A percentile compares a stretch with the other conserved stretches of the same genome.
phyloP scores from a whole-genome alignment of 2,888 invertebrate species.

The Deilephila elpenor region DNA sequence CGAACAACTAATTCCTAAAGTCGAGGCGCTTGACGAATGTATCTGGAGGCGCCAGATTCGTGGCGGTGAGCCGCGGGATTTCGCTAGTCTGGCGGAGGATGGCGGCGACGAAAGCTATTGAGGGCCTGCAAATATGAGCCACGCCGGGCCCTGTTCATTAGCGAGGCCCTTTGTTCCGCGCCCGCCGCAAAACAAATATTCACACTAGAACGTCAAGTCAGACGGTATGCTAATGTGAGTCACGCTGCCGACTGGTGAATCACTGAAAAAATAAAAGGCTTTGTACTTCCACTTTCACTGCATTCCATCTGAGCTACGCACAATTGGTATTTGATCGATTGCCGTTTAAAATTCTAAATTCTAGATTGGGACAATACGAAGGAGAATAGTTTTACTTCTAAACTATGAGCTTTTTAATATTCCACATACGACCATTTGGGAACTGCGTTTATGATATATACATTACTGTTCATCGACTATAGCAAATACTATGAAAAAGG shows the following conservation, averaged over 20 bases:
- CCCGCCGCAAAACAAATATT: constrained; percentile 50
- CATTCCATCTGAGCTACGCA: background rate
- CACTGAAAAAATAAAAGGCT: background rate
- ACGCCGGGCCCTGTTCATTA: constrained; percentile 54
- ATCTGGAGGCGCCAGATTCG: background rate
- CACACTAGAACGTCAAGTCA: constrained; percentile 17
- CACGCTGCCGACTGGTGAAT: constrained; percentile 6
- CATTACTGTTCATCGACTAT: no score
- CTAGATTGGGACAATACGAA: no score
- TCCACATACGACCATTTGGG: no score
- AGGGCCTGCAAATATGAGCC: constrained; percentile 48
- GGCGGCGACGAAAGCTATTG: constrained; percentile 40
- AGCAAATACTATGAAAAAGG: no score
- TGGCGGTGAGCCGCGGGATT: background rate
- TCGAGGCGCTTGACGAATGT: constrained; percentile 3
- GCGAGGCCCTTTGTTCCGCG: constrained; percentile 52
- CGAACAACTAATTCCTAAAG: constrained; percentile 7
- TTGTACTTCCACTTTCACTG: background rate
- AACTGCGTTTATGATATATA: no score
- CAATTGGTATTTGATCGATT: background rate
- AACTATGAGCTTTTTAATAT: no score
- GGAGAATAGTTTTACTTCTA: no score
- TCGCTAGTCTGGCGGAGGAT: background rate
- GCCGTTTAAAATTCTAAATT: no score
- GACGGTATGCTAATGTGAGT: constrained; percentile 20